phyloP scores from a whole-genome alignment of 2,113 vertebrate genomes.

The Spea multiplicata region DNA sequence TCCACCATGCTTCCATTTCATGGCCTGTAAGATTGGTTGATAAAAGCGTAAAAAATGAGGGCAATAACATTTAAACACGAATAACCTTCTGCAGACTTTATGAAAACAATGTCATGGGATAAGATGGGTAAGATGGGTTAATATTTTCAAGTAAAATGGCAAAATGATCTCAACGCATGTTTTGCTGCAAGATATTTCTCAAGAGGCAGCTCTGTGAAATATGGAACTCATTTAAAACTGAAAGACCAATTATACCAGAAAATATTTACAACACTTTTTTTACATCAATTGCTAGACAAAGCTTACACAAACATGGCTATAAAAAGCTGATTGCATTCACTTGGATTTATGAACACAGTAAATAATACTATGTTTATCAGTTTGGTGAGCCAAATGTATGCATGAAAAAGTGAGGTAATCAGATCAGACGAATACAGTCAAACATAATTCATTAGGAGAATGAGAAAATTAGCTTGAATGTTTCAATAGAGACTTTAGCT shows the following conservation, averaged over 20 bases:
- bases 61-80: too few relatives aligned
- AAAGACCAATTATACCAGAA: conserved; percentile 48
- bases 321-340: conserved; percentile 47
- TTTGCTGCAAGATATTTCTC: conserved; percentile 24
- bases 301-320: conserved; percentile 47
- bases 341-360: conserved; percentile 47
- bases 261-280: conserved; percentile 47
- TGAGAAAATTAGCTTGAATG: neutral
- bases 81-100: too few relatives aligned
- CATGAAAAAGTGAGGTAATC: conserved; percentile 40
- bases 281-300: conserved; percentile 48
- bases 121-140: too few relatives aligned
- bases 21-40: too few relatives aligned
- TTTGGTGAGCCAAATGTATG: conserved; percentile 39
- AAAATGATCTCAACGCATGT: conserved; percentile 12
- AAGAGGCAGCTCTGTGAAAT: conserved; percentile 31
- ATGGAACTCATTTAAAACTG: conserved; percentile 45
- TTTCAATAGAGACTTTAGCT: neutral
- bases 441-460: conserved; percentile 29
- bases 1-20: too few relatives aligned
- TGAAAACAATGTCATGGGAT: too few relatives aligned
- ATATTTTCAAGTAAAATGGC: neutral
- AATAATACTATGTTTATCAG: conserved; percentile 48
- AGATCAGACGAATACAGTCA: conserved; percentile 25
- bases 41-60: too few relatives aligned